phyloP scores from a whole-genome alignment of 2,797 vertebrate genomes.

The Hipposideros larvatus region DNA sequence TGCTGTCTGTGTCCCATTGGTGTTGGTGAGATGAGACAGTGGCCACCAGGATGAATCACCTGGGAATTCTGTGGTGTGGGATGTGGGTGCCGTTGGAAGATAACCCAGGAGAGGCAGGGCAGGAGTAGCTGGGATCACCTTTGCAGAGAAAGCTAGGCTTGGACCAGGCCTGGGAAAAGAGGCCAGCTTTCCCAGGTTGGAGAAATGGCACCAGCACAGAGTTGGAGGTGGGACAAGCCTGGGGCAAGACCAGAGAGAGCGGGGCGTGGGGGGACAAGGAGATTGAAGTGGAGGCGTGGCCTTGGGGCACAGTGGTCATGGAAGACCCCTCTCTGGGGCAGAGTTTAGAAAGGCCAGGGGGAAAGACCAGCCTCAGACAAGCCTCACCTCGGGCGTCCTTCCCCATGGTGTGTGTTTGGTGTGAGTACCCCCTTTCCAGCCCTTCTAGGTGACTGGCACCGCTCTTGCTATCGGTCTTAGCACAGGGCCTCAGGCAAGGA shows the following conservation, averaged over 20 bases:
- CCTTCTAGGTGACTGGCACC: rapidly evolving
- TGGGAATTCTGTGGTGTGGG: no score
- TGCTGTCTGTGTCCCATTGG: rapidly evolving
- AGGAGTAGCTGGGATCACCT: no score
- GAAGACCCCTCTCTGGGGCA: rapidly evolving
- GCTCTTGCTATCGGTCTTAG: rapidly evolving
- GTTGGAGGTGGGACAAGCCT: not conserved
- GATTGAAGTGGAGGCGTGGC: rapidly evolving
- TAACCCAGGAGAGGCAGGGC: no score
- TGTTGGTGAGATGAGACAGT: not conserved
- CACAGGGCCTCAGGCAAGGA: not conserved
- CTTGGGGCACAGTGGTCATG: rapidly evolving
- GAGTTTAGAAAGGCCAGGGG: no score
- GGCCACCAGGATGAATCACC: rapidly evolving
- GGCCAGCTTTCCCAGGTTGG: not conserved
- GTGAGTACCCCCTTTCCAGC: rapidly evolving
- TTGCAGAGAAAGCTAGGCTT: not conserved
- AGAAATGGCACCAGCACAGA: not conserved
- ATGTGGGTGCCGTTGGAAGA: rapidly evolving
- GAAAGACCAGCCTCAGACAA: no score
- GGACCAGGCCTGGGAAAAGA: not conserved
- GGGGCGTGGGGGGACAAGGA: not conserved
- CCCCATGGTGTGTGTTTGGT: rapidly evolving
- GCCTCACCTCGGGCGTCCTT: no score
- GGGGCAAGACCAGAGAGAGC: not conserved